Percentiles rank a stretch among this genome's conserved stretches.
phyloP scores from a whole-genome alignment of 1,140 invertebrate genomes.

The Orchestia grillus region DNA sequence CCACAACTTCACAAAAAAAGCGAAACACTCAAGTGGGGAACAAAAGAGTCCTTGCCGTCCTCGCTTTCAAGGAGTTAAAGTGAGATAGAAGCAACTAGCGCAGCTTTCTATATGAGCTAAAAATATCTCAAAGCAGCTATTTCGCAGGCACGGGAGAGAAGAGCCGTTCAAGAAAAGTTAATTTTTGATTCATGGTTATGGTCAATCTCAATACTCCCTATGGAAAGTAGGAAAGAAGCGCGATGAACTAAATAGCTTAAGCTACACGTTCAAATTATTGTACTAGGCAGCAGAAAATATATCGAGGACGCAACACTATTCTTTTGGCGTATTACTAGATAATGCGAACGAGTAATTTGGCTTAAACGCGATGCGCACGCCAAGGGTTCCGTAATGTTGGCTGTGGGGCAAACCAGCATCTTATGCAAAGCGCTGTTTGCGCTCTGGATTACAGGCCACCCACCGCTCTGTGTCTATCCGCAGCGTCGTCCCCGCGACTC shows the following conservation, averaged over 20 bases:
- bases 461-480: neutral
- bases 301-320: neutral
- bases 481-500: neutral
- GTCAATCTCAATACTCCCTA: neutral
- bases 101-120: neutral
- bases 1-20: slow-evolving; percentile 44
- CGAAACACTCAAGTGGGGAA: slow-evolving; percentile 23
- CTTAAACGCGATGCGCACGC: neutral
- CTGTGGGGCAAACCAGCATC: neutral
- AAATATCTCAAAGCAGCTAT: slow-evolving; percentile 19
- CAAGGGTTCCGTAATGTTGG: neutral
- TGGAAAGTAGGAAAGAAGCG: neutral
- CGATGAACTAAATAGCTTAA: neutral
- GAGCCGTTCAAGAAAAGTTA: neutral
- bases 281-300: neutral
- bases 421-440: slow-evolving; percentile 25
- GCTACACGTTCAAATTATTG: neutral
- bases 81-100: slow-evolving; percentile 47
- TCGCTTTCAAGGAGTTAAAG: slow-evolving; percentile 52
- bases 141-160: neutral
- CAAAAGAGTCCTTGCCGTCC: slow-evolving; percentile 37
- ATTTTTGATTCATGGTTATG: neutral
- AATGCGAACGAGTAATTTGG: neutral
- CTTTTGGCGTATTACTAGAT: neutral
- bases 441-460: neutral